A percentile compares a stretch with the other conserved stretches of the same genome.
Conservation (phyloP, 2,797 vertebrate species). For the Poeciliopsis infans region DNA sequence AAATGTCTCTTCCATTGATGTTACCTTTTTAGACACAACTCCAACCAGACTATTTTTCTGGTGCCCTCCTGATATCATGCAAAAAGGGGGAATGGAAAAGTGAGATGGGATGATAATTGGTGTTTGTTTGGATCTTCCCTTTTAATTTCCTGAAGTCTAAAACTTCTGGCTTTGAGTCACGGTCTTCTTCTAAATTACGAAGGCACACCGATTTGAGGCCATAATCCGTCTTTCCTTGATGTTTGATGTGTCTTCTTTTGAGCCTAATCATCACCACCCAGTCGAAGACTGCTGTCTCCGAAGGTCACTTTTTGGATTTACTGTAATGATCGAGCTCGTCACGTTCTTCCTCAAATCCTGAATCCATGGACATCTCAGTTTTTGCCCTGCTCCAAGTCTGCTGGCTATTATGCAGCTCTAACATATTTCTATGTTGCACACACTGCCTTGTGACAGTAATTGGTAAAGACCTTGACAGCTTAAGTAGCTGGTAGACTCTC, state of each 20-base stretch:
- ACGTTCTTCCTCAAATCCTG: conserved; percentile 16
- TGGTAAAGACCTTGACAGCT: conserved; percentile 87
- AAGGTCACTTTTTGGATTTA: not conserved
- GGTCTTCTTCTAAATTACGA: conserved; percentile 69
- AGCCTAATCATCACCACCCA: not conserved
- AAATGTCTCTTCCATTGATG: not conserved
- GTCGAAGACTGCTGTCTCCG: not conserved
- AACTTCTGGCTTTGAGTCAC: conserved; percentile 84
- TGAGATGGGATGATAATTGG: conserved; percentile 83
- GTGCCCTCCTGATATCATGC: not conserved
- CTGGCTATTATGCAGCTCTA: conserved; percentile 67
- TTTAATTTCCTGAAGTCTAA: conserved; percentile 98
- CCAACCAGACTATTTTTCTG: not conserved
- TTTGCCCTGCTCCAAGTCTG: conserved; percentile 51
- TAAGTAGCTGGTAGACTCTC: conserved; percentile 84
- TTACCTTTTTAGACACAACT: conserved; percentile 16
- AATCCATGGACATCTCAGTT: conserved; percentile 28
- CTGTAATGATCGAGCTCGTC: conserved; percentile 11
- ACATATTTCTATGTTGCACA: conserved; percentile 73
- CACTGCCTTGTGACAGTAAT: conserved; percentile 79
- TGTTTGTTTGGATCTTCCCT: conserved; percentile 95
- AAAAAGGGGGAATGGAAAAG: conserved; percentile 83
- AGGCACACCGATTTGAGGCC: conserved; percentile 51
- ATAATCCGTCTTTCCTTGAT: conserved; percentile 50
- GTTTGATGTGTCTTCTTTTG: conserved; percentile 40